Evolutionary conservation across 2,797 vertebrate species (phyloP), one percentile per base, ranked within the genome.

Genomic region (Tachyglossus aculeatus): DNA sequence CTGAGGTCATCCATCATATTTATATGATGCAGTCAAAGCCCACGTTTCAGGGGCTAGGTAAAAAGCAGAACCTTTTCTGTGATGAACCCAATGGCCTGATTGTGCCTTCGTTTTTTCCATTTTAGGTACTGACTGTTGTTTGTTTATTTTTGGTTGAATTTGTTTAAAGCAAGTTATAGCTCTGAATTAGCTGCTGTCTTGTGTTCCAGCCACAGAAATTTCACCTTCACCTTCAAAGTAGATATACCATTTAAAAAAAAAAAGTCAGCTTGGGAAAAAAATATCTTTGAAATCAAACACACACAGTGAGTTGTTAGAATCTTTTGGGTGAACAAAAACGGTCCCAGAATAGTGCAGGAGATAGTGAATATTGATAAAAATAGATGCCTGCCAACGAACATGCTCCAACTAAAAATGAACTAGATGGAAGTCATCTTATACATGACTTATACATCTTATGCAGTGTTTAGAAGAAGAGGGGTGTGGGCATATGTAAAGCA

Each of bases 1-100:
- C 43, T 12, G 6, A 33, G 15, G 68, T 11, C 18, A 66, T 74
- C 55, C 16, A 34, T 74, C 18, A 34, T 0, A n/a, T 21, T 56
- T 59, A 43, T 29, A 52, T 39, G 12, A n/a, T 53, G 11, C 10
- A 65, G 12, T 48, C 15, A 60, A 51, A 58, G 21, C 19, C 29
- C 51, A 54, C 52, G 14, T 47, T 50, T 40, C 53, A 39, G 31
- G 78, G 25, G 25, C 33, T 31, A 31, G 19, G 55, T 43, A n/a
- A 32, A 53, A 52, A 18, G 4, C 36, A 63, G 47, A 68, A 32
- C 57, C 81, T 82, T 52, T 21, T 53, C 15, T 18, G 43, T 68
- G 38, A 72, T 67, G 69, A 61, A 51, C 36, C 74, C 37, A 73
- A 61, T 69, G 47, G 10, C 10, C 9, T 2, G 2, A 16, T 21